Conservation (phyloP, 2,888 invertebrate genomes). For the Lochmaea capreae region DNA sequence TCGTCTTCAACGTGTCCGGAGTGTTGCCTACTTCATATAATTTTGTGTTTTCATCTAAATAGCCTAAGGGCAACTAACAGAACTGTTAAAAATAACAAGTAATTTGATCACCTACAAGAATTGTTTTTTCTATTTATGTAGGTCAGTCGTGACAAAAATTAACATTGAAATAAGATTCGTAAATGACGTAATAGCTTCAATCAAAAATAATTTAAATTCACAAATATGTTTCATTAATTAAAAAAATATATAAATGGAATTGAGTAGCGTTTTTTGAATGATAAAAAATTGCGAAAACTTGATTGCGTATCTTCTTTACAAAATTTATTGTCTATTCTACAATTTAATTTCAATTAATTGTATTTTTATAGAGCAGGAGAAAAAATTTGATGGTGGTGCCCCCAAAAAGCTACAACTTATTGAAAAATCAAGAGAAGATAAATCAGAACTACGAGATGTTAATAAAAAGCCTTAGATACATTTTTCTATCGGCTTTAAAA, state of each 20-base stretch:
- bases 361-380: no score
- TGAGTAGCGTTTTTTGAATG: neutral
- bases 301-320: neutral
- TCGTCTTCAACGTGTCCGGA: neutral
- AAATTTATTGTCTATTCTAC: neutral
- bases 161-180: constrained; percentile 11
- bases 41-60: neutral
- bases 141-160: constrained; percentile 14
- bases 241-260: constrained; percentile 9
- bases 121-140: neutral
- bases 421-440: no score
- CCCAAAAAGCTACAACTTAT: no score
- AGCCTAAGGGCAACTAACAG: neutral
- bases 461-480: no score
- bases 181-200: constrained; percentile 11
- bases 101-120: constrained; percentile 3
- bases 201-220: constrained; percentile 15
- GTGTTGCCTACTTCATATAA: neutral
- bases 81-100: constrained; percentile 10
- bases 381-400: no score
- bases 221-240: constrained; percentile 8
- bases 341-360: neutral
- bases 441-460: no score
- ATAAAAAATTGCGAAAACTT: constrained; percentile 5
- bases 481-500: no score